Base-by-base conservation (phyloP, 2,888 invertebrate species). In the Sphecodes monilicornis region DNA sequence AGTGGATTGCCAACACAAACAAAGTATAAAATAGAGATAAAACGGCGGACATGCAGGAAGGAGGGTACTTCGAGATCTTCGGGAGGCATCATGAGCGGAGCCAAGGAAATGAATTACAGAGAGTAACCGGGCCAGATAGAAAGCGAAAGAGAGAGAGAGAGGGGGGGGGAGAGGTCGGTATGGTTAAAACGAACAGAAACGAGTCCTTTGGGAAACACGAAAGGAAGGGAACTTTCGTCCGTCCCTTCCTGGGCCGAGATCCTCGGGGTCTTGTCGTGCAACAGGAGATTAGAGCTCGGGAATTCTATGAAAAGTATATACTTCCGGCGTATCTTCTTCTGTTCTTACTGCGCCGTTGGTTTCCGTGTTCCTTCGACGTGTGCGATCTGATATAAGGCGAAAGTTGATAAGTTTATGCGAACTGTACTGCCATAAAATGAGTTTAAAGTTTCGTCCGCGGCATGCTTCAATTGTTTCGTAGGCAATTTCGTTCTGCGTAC, bases 81-180 rank as follows among this genome's bases (percentile, higher is more conserved):
- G 76, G 71, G 74, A 81, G 80, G 81, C 87, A 90, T 87, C 86
- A 87, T 82, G 86, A 88, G 76, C 86, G 73, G 74, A 81, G 82
- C 80, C 83, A 79, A 82, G 87, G 82, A 88, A 89, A 90, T 90
- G 90, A 89, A 89, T 90, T 88, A 86, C 80, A 76, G 68, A 69
- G 46, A 66, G 81, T 29, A 82, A 78, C 81, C 46, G 68, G 1
- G 76, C 36, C 22, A 39, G 76, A 32, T 26, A 13, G 22, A 36
- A 18, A 29, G 70, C 6, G 16, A 50, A 54, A 26, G 5, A 4
- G 26, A 41, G 26, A 26, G 16, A 1, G 3, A 4, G 57, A 26
- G 0, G 0, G 13, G 6, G 18, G 3, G 8, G 10, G 43, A 26
- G 2, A 41, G 41, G 26, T 26, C 26, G 26, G 5, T 1, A 29